Conservation (phyloP, 2,113 vertebrate species). For the Bolborhynchus lineola region DNA sequence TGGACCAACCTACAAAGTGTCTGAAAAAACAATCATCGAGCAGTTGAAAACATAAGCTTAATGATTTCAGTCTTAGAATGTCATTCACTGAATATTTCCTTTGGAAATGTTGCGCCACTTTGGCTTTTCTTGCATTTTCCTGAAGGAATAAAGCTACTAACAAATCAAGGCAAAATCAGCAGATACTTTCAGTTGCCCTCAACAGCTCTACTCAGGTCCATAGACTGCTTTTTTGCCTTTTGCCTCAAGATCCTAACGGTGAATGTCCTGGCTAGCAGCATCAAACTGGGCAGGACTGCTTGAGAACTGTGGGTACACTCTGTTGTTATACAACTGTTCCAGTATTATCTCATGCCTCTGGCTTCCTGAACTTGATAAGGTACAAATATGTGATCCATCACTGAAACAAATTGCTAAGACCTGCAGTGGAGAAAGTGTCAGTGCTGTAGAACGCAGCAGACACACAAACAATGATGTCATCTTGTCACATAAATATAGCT, state of each 20-base stretch:
- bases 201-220: not conserved
- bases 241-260: not conserved
- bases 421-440: not conserved
- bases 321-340: rapidly evolving
- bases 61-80: not conserved
- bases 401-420: not conserved
- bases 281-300: not conserved
- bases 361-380: not conserved
- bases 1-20: not conserved
- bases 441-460: not conserved
- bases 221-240: not conserved
- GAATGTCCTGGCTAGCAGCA: not conserved
- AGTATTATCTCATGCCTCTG: not conserved
- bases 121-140: not conserved
- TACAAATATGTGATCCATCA: not conserved
- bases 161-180: not conserved
- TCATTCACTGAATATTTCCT: not conserved
- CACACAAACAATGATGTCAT: not conserved
- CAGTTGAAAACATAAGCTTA: not conserved
- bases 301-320: not conserved
- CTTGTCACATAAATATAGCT: not conserved
- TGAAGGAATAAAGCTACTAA: not conserved
- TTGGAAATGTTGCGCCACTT: not conserved
- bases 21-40: not conserved
- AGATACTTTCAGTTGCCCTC: not conserved